Conservation (phyloP, 64 coral and sea anemone species). For the Catalaphyllia jardinei region DNA sequence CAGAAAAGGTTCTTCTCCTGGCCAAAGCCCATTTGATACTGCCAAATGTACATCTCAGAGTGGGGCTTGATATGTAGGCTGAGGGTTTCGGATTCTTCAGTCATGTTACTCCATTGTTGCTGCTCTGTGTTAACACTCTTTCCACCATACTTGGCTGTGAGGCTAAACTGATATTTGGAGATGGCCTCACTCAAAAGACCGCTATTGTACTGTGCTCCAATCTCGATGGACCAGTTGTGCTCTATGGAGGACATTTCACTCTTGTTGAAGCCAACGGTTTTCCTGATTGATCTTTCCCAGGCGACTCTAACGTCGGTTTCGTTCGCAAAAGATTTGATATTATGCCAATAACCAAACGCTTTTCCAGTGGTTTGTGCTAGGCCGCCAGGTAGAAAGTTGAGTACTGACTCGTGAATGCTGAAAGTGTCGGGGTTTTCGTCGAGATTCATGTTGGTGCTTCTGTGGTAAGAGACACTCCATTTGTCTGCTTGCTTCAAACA, state of each 20-base stretch:
- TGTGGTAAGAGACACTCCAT: constrained; percentile 36
- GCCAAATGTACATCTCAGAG: constrained; percentile 17
- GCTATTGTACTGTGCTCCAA: neutral
- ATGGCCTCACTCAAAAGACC: neutral
- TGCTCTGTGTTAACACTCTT: constrained; percentile 39
- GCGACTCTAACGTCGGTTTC: neutral
- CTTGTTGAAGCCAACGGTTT: constrained; percentile 11
- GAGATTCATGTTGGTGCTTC: constrained; percentile 31
- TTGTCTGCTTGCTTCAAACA: constrained; percentile 16
- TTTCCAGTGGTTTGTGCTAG: constrained; percentile 17
- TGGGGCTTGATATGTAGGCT: neutral
- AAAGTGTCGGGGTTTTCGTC: neutral
- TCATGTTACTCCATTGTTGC: constrained; percentile 16
- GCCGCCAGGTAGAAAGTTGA: constrained; percentile 50
- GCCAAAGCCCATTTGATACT: constrained; percentile 49
- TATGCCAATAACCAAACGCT: constrained; percentile 30
- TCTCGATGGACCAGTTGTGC: constrained; percentile 33
- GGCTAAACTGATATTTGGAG: constrained; percentile 29
- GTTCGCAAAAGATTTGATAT: constrained; percentile 4
- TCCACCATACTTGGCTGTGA: constrained; percentile 25
- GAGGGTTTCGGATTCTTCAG: constrained; percentile 3
- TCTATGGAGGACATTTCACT: constrained; percentile 40
- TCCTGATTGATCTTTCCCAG: constrained; percentile 13
- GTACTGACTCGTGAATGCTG: constrained; percentile 5
- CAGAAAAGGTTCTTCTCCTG: constrained; percentile 28